Percentiles rank a stretch among this genome's conserved stretches.
These are phyloP conservation scores for Plestiodon gilberti DNA, from an alignment of 2,113 vertebrate genomes.

Conservation along the genomic window DNA sequence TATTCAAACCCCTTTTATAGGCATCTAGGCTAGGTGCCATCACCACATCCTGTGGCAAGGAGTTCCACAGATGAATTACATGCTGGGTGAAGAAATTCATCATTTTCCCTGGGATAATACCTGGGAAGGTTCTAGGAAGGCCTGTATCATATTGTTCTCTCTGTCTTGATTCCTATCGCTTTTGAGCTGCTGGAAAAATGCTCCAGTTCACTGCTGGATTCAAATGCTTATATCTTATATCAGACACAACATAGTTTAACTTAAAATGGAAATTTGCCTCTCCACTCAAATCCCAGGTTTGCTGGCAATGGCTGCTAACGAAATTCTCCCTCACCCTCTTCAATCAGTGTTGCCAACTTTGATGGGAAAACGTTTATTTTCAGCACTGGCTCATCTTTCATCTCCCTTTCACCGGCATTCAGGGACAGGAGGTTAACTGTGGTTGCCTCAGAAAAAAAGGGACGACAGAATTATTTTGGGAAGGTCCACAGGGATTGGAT, in stretches of 20 bases:
- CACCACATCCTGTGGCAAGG: too few species aligned
- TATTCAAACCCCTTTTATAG: too few species aligned
- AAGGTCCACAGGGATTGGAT: constrained; percentile 9
- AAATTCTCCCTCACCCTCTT: not conserved
- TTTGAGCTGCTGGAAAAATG: not conserved
- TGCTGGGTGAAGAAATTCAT: too few species aligned
- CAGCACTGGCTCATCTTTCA: constrained; percentile 17
- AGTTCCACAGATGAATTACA: too few species aligned
- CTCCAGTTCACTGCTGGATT: not conserved
- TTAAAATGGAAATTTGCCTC: not conserved
- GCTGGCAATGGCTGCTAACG: too few species aligned
- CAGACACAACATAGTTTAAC: not conserved
- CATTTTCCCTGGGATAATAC: not conserved
- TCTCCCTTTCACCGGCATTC: constrained; percentile 25
- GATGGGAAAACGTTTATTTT: constrained; percentile 26
- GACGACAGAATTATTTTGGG: not conserved
- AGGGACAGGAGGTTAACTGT: constrained; percentile 16
- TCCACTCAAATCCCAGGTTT: not conserved
- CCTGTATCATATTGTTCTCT: constrained; percentile 1
- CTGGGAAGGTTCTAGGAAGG: constrained; percentile 13
- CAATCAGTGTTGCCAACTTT: not conserved
- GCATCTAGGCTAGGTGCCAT: too few species aligned
- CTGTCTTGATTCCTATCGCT: constrained; percentile 16
- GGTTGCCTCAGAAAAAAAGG: constrained; percentile 3
- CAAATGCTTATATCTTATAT: not conserved